These are phyloP conservation scores for Ispidina picta DNA, from an alignment of 2,797 vertebrate genomes.

Conservation along the genomic window DNA sequence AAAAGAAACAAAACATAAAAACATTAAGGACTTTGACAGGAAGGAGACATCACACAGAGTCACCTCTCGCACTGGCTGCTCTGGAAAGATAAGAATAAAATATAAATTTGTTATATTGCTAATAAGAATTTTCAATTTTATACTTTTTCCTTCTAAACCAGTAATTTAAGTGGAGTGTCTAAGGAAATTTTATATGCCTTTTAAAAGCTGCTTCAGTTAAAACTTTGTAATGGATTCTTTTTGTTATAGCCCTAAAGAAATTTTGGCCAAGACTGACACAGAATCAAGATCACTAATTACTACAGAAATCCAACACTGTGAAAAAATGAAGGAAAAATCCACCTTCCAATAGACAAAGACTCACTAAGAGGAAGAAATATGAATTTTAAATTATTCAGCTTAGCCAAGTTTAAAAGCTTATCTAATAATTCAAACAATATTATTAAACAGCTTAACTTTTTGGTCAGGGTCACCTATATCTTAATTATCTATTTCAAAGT, in stretches of 20 bases:
- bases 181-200: background rate
- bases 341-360: background rate
- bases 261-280: background rate
- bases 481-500: conserved; percentile 50
- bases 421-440: background rate
- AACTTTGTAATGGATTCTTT: background rate
- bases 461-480: conserved; percentile 27
- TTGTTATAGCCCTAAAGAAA: background rate
- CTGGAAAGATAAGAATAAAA: background rate
- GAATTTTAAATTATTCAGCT: background rate
- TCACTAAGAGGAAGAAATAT: background rate
- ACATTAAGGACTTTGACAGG: background rate
- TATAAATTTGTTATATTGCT: background rate
- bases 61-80: background rate
- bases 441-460: conserved; percentile 56
- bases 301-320: background rate
- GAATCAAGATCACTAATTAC: background rate
- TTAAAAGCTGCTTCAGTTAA: background rate
- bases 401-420: conserved; percentile 29
- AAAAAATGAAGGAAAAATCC: background rate
- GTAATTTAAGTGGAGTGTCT: background rate
- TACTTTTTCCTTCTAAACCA: background rate
- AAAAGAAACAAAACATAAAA: background rate
- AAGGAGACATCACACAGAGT: background rate
- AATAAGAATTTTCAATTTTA: background rate